A percentile compares a stretch with the other conserved stretches of the same genome.
These are phyloP conservation scores for Blastomussa wellsi DNA, from an alignment of 92 coral and sea anemone species.

Conservation along the genomic window DNA sequence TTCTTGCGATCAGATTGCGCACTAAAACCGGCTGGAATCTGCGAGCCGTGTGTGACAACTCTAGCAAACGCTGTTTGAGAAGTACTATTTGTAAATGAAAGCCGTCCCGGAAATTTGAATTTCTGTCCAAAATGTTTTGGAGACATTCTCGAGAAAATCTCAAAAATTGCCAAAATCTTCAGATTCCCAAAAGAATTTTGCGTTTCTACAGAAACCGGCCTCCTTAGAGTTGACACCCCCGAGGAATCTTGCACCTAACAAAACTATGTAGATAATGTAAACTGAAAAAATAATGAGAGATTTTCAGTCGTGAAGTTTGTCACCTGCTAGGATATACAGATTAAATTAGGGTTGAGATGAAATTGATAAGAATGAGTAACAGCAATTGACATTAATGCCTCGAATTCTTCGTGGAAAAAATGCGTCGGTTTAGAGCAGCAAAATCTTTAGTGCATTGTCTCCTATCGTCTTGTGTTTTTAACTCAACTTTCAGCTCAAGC, in stretches of 20 bases:
- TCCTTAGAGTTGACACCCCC: too few relatives aligned
- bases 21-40: too few relatives aligned
- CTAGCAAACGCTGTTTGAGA: too few relatives aligned
- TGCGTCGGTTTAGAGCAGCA: background rate
- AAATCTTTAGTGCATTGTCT: background rate
- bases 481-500: background rate
- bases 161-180: too few relatives aligned
- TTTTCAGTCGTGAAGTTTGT: background rate
- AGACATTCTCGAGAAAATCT: too few relatives aligned
- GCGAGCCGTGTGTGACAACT: too few relatives aligned
- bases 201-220: too few relatives aligned
- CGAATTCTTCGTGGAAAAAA: background rate
- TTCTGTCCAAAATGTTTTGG: too few relatives aligned
- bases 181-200: too few relatives aligned
- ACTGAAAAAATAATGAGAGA: background rate
- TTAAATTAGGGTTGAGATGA: background rate
- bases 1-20: too few relatives aligned
- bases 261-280: background rate
- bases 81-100: too few relatives aligned
- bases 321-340: background rate
- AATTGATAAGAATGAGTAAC: background rate
- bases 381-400: background rate
- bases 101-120: too few relatives aligned
- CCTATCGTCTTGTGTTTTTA: background rate
- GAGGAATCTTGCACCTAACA: background rate